Base-by-base conservation (phyloP, 1,140 invertebrate genomes). In the Lordiphosa mommai region DNA sequence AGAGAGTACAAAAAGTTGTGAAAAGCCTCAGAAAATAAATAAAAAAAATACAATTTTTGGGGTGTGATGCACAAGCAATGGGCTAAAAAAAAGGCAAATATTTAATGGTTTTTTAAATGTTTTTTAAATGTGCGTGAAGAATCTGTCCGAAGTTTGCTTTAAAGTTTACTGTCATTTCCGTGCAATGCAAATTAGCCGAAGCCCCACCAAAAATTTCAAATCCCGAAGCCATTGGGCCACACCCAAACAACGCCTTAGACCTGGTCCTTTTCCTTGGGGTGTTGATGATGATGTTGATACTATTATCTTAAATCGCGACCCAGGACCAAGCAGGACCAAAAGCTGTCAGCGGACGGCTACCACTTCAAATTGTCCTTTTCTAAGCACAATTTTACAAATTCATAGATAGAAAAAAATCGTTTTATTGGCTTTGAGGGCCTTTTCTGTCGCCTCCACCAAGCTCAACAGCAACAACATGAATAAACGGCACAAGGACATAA, bases 271-370 rank as follows among this genome's bases (percentile, higher is more conserved):
- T 30, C 37, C n/a, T n/a, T 8, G 51, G 34, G 77, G 77, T 65
- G 86, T 84, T 87, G 86, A 88, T 88, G 86, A 88, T 65, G 86
- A 79, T 87, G 86, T 88, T 88, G 86, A 88, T 88, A 80, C 86
- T 79, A 88, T 88, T 88, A 88, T 88, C 86, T 88, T 72, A 86
- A 63, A 88, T 86, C 80, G 76, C 76, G 72, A 27, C 10, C 61
- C 29, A 47, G 65, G 61, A 59, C 56, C 69, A 52, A 50, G 20
- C 20, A 20, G 17, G 17, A 20, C 20, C 20, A 32, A 46, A 56
- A 70, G 74, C 79, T 87, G 73, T 84, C 77, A 72, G 41, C 61
- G 55, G 64, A 56, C 46, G 3, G 64, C 74, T 43, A 59, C 51
- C 61, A 64, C 77, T 69, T 77, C 72, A 80, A 80, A 27, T 72